phyloP scores from a whole-genome alignment of 2,113 vertebrate genomes.

The Hydrochoerus hydrochaeris region DNA sequence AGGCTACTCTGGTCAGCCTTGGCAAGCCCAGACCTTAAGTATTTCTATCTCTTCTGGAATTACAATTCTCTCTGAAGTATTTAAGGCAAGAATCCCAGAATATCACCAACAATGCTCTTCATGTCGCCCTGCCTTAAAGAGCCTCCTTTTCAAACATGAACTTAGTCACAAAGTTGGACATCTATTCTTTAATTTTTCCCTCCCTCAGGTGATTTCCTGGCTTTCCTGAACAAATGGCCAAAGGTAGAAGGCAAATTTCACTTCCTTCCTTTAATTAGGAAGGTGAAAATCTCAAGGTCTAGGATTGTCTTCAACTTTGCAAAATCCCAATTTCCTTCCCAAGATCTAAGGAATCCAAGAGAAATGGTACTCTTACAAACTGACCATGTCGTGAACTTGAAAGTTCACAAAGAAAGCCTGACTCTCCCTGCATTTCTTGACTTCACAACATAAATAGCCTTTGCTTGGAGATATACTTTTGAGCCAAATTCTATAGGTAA shows the following conservation, averaged over 20 bases:
- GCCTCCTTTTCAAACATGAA: constrained; percentile 17
- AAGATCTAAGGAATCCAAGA: constrained; percentile 1
- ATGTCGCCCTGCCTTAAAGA: background rate
- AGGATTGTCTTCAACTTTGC: background rate
- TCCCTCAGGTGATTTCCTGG: background rate
- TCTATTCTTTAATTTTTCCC: background rate
- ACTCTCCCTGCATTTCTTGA: background rate
- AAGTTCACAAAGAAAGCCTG: constrained; percentile 18
- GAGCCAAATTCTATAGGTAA: constrained; percentile 1
- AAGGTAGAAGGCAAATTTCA: constrained; percentile 16
- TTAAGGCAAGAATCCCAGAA: constrained; percentile 10
- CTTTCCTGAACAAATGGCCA: constrained; percentile 26
- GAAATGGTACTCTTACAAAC: constrained; percentile 4
- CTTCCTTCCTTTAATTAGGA: background rate
- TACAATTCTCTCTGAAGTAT: background rate
- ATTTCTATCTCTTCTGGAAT: constrained; percentile 37
- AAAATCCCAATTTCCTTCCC: background rate
- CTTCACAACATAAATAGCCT: constrained; percentile 25
- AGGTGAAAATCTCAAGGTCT: background rate
- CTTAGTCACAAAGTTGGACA: background rate
- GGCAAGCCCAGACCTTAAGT: background rate
- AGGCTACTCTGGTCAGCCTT: background rate
- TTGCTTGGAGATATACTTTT: constrained; percentile 28
- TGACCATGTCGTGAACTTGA: background rate
- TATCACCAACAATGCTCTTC: constrained; percentile 3